These are phyloP conservation scores for Anarrhichthys ocellatus DNA, from an alignment of 2,113 vertebrate species.

Conservation along the genomic window DNA sequence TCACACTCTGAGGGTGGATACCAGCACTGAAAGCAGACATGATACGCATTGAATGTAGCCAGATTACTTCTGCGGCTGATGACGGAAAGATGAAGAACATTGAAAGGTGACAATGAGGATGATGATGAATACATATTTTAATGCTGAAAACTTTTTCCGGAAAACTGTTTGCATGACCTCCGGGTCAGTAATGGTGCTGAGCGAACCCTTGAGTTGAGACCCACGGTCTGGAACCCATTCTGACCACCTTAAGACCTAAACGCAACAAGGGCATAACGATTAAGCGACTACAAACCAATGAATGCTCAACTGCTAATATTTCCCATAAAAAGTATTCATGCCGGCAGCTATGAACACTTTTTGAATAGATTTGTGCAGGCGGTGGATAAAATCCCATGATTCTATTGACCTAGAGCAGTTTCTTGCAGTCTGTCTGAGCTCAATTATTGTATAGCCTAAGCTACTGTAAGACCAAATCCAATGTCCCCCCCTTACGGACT, in stretches of 20 bases:
- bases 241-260: background rate
- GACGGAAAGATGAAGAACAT: background rate
- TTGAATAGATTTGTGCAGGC: background rate
- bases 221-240: background rate
- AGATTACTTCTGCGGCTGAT: constrained; percentile 3
- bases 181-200: background rate
- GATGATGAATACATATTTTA: background rate
- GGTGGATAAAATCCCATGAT: background rate
- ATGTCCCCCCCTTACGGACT: too few species aligned
- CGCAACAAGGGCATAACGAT: background rate
- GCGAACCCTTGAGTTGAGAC: background rate
- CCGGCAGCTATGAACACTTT: background rate
- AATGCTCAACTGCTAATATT: background rate
- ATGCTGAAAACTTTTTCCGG: background rate
- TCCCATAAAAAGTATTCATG: background rate
- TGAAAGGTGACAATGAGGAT: background rate
- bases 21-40: constrained; percentile 54
- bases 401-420: background rate
- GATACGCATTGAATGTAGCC: constrained; percentile 27
- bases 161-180: background rate
- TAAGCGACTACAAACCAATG: background rate
- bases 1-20: constrained; percentile 71
- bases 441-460: too few species aligned
- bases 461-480: too few species aligned
- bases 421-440: too few species aligned